Percentiles rank a stretch among this genome's conserved stretches.
These are phyloP conservation scores for Morone saxatilis DNA, from an alignment of 2,113 vertebrate genomes.

Conservation along the genomic window DNA sequence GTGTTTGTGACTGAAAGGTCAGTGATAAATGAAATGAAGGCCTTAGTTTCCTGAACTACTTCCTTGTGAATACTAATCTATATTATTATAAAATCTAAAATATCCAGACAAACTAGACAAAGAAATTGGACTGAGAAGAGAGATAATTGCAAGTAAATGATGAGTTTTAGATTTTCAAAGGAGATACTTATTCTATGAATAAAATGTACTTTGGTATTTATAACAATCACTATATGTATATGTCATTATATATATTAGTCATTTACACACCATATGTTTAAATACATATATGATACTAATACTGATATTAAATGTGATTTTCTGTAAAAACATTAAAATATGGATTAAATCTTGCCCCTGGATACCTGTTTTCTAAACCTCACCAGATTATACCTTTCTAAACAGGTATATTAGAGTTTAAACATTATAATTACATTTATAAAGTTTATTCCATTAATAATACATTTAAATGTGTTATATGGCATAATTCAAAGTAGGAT, in stretches of 20 bases:
- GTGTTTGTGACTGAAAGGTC: background rate
- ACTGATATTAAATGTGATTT: too few relatives aligned
- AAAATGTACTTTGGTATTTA: background rate
- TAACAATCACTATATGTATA: background rate
- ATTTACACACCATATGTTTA: background rate
- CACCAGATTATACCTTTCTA: background rate
- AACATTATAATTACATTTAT: too few relatives aligned
- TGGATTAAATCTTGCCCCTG: background rate
- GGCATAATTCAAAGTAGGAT: background rate
- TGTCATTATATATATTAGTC: background rate
- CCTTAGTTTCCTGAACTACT: background rate
- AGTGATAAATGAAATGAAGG: background rate
- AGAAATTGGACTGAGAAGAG: background rate
- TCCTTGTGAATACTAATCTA: background rate
- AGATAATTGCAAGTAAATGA: background rate
- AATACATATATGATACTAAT: background rate
- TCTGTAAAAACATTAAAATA: too few relatives aligned
- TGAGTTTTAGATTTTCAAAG: background rate
- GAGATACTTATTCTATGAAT: background rate
- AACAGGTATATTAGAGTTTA: background rate
- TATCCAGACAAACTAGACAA: background rate
- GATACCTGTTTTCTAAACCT: background rate
- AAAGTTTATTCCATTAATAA: background rate
- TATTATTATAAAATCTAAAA: background rate
- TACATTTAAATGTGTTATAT: background rate